A percentile compares a stretch with the other conserved stretches of the same genome.
These are phyloP conservation scores for Microtus ochrogaster DNA, from an alignment of 2,113 vertebrate genomes.

Conservation along the genomic window DNA sequence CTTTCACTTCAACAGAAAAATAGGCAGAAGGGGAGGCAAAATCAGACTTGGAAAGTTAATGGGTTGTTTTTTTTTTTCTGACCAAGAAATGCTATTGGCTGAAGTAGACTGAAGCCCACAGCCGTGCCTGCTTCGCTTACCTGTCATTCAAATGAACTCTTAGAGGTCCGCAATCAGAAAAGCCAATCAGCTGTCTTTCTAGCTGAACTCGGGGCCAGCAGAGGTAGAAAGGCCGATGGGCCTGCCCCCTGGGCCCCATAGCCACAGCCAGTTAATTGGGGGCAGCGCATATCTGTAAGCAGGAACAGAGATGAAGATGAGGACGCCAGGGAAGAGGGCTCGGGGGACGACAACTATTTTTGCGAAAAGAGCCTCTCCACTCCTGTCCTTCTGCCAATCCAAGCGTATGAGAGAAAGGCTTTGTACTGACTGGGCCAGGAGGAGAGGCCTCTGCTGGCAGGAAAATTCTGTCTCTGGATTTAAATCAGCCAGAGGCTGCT, in stretches of 20 bases:
- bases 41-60: neutral
- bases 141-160: constrained; percentile 23
- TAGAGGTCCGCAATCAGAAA: neutral
- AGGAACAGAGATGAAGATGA: neutral
- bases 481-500: neutral
- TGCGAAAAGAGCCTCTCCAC: neutral
- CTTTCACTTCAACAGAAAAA: constrained; percentile 14
- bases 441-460: neutral
- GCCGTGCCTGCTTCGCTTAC: neutral
- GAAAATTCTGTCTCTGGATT: neutral
- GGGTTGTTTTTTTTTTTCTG: neutral
- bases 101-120: neutral
- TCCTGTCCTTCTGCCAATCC: neutral
- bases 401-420: neutral
- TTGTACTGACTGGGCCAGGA: neutral
- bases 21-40: neutral
- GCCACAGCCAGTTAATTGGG: neutral
- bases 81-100: constrained; percentile 35
- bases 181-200: neutral
- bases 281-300: neutral
- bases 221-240: neutral
- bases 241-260: neutral
- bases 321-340: neutral
- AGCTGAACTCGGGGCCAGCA: neutral
- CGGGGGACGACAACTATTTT: neutral